phyloP scores from a whole-genome alignment of 2,888 invertebrate genomes.

The Eucera pruinosa region DNA sequence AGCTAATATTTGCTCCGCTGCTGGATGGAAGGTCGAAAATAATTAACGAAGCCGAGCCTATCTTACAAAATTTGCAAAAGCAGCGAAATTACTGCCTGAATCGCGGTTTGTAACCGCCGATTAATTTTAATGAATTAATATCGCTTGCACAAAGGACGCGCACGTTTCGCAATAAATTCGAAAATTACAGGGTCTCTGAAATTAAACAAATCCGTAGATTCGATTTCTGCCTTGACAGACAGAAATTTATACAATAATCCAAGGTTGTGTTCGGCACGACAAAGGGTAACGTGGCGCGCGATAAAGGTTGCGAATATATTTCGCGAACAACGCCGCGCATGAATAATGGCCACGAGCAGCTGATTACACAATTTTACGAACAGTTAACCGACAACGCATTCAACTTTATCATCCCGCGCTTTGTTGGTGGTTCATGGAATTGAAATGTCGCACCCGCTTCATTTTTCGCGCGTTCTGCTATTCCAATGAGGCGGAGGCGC shows the following conservation, averaged over 20 bases:
- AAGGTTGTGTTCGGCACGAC: slow-evolving; percentile 30
- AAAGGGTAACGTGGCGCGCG: slow-evolving; percentile 35
- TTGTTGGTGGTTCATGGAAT: background rate
- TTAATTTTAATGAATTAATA: no score
- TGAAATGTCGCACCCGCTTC: background rate
- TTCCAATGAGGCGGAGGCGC: background rate
- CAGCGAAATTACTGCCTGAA: no score
- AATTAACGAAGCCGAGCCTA: no score
- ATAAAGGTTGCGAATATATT: slow-evolving; percentile 48
- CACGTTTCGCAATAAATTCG: no score
- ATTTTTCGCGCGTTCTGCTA: background rate
- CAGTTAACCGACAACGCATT: slow-evolving; percentile 8
- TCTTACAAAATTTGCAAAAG: no score
- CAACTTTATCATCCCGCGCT: slow-evolving; percentile 14
- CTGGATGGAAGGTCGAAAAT: no score
- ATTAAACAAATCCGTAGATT: no score
- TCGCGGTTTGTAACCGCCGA: no score
- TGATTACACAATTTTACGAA: slow-evolving; percentile 35
- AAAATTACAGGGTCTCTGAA: no score
- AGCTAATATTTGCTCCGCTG: no score
- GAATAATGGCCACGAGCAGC: slow-evolving; percentile 41
- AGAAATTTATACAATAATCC: slow-evolving; percentile 43
- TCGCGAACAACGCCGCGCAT: slow-evolving; percentile 8
- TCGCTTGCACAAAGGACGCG: no score
- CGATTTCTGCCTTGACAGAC: background rate